Evolutionary conservation across 1,140 invertebrate species (phyloP), one percentile per base, ranked within the genome.

Genomic region (Panagrolaimus sp.): DNA sequence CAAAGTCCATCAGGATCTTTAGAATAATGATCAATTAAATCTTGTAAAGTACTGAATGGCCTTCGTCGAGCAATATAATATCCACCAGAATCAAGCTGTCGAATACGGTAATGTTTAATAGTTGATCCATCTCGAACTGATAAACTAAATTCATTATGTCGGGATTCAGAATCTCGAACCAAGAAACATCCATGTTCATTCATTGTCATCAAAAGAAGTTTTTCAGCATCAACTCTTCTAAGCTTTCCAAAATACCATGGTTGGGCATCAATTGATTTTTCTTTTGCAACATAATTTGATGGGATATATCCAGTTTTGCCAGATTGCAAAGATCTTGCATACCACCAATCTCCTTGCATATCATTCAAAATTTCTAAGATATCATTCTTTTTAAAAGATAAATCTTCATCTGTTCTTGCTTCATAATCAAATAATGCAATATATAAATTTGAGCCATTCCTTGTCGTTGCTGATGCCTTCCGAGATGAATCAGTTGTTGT

Each of bases 221-320:
- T 98, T 84, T 99, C 96, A 44, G 96, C 96, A 87, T 99, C 96
- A 83, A 97, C 96, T 84, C 96, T 88, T 86, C 97, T 97, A 76
- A 98, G 96, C 86, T 97, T 98, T 71, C 94, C 93, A 88, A 98
- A 98, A 86, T 98, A 98, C 96, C 96, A 98, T 87, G 94, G 93
- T 89, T 99, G 94, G 76, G 96, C 95, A 88, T 98, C 95, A 82
- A 99, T 96, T 72, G 94, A 97, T 86, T 97, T 95, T 79, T 98
- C 86, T 86, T 95, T 94, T 75, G 96, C 96, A 72, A 99, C 94
- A 89, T 98, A 98, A 86, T 98, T 98, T 65, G 93, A 96, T 77
- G 96, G 96, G 85, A 99, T 98, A 87, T 98, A 98, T 70, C 96
- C 96, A 86, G 96, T 92, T 84, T 93, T 90, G 84, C 90, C 90